These are phyloP conservation scores for Podiceps cristatus DNA, from an alignment of 2,113 vertebrate genomes.

Conservation along the genomic window DNA sequence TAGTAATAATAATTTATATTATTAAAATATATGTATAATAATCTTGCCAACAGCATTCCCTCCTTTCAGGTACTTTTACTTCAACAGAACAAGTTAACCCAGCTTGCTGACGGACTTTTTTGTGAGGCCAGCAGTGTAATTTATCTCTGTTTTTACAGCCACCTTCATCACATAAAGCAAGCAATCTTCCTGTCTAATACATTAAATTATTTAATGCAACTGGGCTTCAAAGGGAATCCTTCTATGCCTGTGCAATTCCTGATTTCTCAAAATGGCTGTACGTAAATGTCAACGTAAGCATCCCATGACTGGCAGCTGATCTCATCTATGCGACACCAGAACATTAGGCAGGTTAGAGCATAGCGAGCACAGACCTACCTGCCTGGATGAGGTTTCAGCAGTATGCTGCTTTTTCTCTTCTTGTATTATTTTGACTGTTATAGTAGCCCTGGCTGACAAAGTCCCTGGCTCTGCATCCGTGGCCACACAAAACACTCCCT, in stretches of 20 bases:
- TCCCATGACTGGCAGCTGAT: conserved; percentile 70
- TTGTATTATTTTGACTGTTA: conserved; percentile 60
- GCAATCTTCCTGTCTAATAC: conserved; percentile 53
- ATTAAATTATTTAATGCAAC: conserved; percentile 29
- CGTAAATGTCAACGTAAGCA: conserved; percentile 34
- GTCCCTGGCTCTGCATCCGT: conserved; percentile 69
- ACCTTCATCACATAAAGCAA: conserved; percentile 72
- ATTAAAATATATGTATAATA: not conserved
- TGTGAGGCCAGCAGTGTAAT: conserved; percentile 37
- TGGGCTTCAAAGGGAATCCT: conserved; percentile 76
- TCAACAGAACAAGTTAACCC: conserved; percentile 72
- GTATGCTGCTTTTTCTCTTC: conserved; percentile 60
- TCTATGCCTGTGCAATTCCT: conserved; percentile 78
- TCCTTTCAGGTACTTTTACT: conserved; percentile 78
- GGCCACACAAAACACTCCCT: conserved; percentile 58
- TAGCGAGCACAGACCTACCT: conserved; percentile 60
- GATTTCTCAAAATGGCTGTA: conserved; percentile 79
- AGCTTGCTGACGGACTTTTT: conserved; percentile 69
- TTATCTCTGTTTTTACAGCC: conserved; percentile 72
- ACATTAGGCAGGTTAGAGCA: conserved; percentile 1
- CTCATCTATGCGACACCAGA: conserved; percentile 68
- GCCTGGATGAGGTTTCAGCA: conserved; percentile 58
- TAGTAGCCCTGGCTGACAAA: conserved; percentile 74
- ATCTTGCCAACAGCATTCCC: conserved; percentile 21
- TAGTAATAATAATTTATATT: not conserved